Percentiles rank a stretch among this genome's conserved stretches.
Evolutionary conservation across 1,140 invertebrate species (phyloP).

Genomic region (Euwallacea fornicatus): DNA sequence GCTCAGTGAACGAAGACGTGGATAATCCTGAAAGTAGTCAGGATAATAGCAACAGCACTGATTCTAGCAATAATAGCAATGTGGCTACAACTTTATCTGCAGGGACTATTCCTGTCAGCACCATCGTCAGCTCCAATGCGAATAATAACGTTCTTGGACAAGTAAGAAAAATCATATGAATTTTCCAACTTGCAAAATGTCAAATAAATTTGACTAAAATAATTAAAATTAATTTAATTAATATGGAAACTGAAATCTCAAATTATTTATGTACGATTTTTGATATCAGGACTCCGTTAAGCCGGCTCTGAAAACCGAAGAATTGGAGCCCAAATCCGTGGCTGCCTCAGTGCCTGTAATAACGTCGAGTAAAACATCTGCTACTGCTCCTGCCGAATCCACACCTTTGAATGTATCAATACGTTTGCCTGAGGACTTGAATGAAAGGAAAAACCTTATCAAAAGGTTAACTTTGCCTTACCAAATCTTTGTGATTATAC

Average conservation of each 20-base stretch:
- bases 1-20: conserved; percentile 74
- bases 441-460: conserved; percentile 52
- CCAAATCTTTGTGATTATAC: not conserved
- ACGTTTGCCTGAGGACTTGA: conserved; percentile 51
- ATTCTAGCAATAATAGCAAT: conserved; percentile 47
- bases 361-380: conserved; percentile 41
- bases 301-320: conserved; percentile 26
- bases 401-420: conserved; percentile 52
- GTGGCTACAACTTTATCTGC: conserved; percentile 31
- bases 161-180: too few species aligned
- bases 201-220: too few species aligned
- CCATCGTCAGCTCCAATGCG: conserved; percentile 14
- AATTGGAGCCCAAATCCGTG: conserved; percentile 32
- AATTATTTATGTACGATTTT: too few species aligned
- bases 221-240: too few species aligned
- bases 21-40: conserved; percentile 65
- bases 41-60: conserved; percentile 54
- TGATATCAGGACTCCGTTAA: not conserved
- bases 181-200: too few species aligned
- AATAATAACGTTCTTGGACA: not conserved
- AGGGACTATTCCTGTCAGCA: conserved; percentile 17
- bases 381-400: conserved; percentile 30
- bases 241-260: too few species aligned
- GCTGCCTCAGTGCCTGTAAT: conserved; percentile 43
- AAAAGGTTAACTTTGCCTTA: conserved; percentile 33